These are phyloP conservation scores for Aleiodes alternator DNA, from an alignment of 2,888 invertebrate genomes.

Conservation along the genomic window DNA sequence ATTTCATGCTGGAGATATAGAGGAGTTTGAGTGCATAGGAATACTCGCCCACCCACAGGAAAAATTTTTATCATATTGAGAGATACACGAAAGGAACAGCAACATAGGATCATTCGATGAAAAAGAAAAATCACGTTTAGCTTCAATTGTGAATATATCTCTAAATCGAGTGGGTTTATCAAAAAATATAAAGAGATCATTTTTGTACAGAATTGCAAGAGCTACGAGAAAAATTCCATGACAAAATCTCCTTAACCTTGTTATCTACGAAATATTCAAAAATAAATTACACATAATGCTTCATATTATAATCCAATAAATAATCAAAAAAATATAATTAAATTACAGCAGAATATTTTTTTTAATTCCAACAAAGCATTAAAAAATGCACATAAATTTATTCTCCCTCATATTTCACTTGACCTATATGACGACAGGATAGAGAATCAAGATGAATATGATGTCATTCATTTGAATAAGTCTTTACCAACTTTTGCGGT, in stretches of 20 bases:
- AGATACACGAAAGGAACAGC: constrained; percentile 8
- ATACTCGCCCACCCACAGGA: constrained; percentile 32
- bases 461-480: constrained; percentile 44
- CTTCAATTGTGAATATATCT: too few species aligned
- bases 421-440: constrained; percentile 19
- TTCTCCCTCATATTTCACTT: constrained; percentile 1
- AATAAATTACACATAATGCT: too few species aligned
- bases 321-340: background rate
- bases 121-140: too few species aligned
- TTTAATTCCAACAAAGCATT: background rate
- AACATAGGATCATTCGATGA: too few species aligned
- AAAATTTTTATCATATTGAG: constrained; percentile 36
- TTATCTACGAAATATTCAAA: too few species aligned
- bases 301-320: background rate
- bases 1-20: constrained; percentile 23
- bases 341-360: background rate
- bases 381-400: constrained; percentile 10
- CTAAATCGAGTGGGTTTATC: too few species aligned
- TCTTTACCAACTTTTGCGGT: constrained; percentile 10
- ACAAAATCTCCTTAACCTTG: too few species aligned
- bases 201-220: too few species aligned
- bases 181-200: too few species aligned
- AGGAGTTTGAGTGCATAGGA: background rate
- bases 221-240: too few species aligned
- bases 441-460: constrained; percentile 27